phyloP scores from a whole-genome alignment of 2,888 invertebrate genomes.

The Acheta domesticus region DNA sequence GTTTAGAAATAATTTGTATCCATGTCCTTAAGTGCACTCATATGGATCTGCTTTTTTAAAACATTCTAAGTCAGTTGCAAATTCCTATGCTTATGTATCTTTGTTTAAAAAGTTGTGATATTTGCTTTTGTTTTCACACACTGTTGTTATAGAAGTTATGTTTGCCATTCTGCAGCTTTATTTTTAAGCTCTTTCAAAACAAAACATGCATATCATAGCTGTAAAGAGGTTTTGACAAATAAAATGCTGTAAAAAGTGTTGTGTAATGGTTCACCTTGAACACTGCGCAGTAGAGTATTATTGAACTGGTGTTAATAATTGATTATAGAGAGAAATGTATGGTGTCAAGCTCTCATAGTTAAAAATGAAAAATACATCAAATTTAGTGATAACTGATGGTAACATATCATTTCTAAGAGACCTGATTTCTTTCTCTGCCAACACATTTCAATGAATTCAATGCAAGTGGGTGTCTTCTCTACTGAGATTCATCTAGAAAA shows the following conservation, averaged over 20 bases:
- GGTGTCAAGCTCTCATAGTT: no score
- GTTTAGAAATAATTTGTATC: slow-evolving; percentile 33
- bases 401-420: no score
- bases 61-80: slow-evolving; percentile 38
- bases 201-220: slow-evolving; percentile 90
- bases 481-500: no score
- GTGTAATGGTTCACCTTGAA: slow-evolving; percentile 30
- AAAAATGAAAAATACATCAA: no score
- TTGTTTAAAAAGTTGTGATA: slow-evolving; percentile 24
- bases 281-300: neutral
- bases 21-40: slow-evolving; percentile 33
- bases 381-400: no score
- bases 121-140: slow-evolving; percentile 21
- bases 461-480: no score
- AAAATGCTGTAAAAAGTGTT: slow-evolving; percentile 52
- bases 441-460: no score
- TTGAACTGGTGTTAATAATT: neutral
- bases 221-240: slow-evolving; percentile 83
- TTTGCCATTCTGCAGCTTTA: slow-evolving; percentile 42
- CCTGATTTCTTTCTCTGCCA: no score
- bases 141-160: neutral
- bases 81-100: slow-evolving; percentile 36
- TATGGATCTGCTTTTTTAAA: slow-evolving; percentile 37
- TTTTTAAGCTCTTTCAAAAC: slow-evolving; percentile 61
- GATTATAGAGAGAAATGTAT: no score